Evolutionary conservation across 2,888 invertebrate species (phyloP).

Genomic region (Patella depressa): DNA sequence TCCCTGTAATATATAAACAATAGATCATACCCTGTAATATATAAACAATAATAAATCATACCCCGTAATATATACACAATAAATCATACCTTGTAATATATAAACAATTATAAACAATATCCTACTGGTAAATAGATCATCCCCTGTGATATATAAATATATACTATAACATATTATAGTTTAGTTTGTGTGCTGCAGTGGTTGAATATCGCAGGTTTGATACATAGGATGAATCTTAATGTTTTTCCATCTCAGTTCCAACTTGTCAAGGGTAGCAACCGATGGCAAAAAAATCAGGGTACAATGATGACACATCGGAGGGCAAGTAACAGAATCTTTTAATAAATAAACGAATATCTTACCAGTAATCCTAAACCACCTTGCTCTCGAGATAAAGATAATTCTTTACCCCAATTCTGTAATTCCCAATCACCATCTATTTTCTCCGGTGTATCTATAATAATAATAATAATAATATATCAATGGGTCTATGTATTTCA

Average conservation of each 20-base stretch:
- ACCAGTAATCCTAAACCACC: conserved; percentile 60
- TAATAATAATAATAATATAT: too few relatives aligned
- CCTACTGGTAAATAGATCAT: too few relatives aligned
- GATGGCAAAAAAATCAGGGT: not conserved
- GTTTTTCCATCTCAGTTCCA: too few relatives aligned
- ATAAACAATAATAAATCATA: not conserved
- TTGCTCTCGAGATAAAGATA: conserved; percentile 48
- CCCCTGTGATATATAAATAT: too few relatives aligned
- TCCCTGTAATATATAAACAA: conserved; percentile 42
- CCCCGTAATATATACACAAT: not conserved
- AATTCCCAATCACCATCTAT: conserved; percentile 61
- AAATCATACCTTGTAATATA: not conserved
- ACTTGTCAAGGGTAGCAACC: not conserved
- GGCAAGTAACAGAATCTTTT: not conserved
- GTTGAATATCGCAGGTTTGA: too few relatives aligned
- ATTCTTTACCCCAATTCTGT: conserved; percentile 68
- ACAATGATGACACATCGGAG: not conserved
- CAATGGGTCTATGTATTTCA: too few relatives aligned
- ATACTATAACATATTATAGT: too few relatives aligned
- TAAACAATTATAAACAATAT: too few relatives aligned
- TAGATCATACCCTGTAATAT: not conserved
- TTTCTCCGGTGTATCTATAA: conserved; percentile 64
- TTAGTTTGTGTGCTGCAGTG: too few relatives aligned
- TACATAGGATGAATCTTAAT: too few relatives aligned
- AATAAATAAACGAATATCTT: conserved; percentile 8